Conservation (phyloP, 1,140 invertebrate genomes). For the Akabosia matsudoensis region DNA sequence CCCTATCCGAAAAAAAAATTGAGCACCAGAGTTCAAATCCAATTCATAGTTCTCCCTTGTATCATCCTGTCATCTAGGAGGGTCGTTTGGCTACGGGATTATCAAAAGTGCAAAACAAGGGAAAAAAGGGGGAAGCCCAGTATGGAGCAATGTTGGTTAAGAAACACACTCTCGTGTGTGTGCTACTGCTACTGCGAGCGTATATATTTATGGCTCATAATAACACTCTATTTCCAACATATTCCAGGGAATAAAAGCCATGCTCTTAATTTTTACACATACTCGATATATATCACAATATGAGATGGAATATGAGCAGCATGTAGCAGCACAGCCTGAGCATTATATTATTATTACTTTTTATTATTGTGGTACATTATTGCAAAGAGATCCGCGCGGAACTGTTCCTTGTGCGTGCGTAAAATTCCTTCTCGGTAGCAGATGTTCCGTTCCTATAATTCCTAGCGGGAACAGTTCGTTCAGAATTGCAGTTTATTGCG, state of each 20-base stretch:
- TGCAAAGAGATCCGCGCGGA: neutral
- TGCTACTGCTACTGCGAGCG: neutral
- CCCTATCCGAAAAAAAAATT: neutral
- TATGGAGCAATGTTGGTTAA: neutral
- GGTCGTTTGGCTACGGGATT: neutral
- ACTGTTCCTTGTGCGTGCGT: neutral
- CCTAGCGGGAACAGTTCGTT: neutral
- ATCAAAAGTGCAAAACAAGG: conserved; percentile 13
- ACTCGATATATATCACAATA: neutral
- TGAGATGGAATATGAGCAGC: neutral
- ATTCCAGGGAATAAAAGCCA: neutral
- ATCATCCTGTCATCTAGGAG: neutral
- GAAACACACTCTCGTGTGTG: neutral
- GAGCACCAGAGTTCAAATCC: neutral
- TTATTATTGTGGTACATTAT: neutral
- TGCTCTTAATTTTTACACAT: neutral
- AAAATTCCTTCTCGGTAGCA: neutral
- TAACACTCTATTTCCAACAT: neutral
- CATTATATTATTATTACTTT: neutral
- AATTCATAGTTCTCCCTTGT: neutral
- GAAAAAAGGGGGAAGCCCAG: neutral
- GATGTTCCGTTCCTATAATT: neutral
- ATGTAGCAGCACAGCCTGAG: neutral
- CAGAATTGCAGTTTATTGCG: neutral
- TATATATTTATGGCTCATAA: neutral